These are phyloP conservation scores for Ahaetulla prasina DNA, from an alignment of 2,113 vertebrate species.

Conservation along the genomic window DNA sequence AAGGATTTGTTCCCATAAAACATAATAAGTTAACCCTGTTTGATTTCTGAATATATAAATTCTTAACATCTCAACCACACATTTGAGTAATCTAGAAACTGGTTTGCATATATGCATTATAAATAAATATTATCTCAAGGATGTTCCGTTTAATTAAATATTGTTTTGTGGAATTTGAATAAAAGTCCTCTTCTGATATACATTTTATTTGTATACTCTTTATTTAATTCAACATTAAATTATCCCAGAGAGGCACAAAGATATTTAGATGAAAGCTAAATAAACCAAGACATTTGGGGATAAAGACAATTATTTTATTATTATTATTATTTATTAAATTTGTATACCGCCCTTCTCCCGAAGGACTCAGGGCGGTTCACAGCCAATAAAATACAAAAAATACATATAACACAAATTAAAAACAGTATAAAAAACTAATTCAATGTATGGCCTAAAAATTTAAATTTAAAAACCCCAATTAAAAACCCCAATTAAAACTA, in stretches of 20 bases:
- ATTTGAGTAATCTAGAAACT: background rate
- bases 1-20: background rate
- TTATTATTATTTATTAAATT: too few relatives aligned
- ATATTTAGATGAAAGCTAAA: slow-evolving; percentile 31
- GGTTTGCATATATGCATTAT: background rate
- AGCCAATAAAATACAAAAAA: too few relatives aligned
- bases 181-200: background rate
- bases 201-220: background rate
- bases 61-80: background rate
- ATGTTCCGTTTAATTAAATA: slow-evolving; percentile 1
- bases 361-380: too few relatives aligned
- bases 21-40: background rate
- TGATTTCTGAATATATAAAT: background rate
- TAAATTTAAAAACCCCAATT: too few relatives aligned
- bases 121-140: background rate
- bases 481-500: too few relatives aligned
- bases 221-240: slow-evolving; percentile 23
- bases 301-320: too few relatives aligned
- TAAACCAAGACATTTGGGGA: background rate
- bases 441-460: too few relatives aligned
- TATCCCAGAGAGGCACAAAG: slow-evolving; percentile 13
- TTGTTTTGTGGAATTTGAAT: background rate
- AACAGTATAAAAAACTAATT: too few relatives aligned
- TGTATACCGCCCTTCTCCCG: too few relatives aligned
- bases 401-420: too few relatives aligned